Base-by-base conservation (phyloP, 2,888 invertebrate species). In the Molanna angustata region DNA sequence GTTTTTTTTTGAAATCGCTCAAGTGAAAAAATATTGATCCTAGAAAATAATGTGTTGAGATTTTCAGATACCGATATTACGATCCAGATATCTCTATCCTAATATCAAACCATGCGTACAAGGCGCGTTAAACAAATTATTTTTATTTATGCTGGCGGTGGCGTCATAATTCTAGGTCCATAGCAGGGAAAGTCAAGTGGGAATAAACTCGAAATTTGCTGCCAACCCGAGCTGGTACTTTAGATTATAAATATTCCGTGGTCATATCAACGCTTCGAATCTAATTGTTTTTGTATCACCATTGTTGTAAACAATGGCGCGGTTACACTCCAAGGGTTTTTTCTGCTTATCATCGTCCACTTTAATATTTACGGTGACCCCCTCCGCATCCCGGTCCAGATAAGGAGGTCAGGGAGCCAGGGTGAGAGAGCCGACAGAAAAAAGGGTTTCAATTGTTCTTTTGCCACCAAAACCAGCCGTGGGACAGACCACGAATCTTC, bases 261-360 rank as follows among this genome's bases (percentile, higher is more conserved):
- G n/a, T 35, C 45, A 43, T 57, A 57, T 57, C 57, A 40, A 47
- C 37, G 41, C 37, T 27, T 45, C 19, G 48, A 44, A 57, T 57
- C 57, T 57, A 54, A 57, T 57, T 57, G 57, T 57, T 57, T 57
- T 57, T 57, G 57, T 57, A 57, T 57, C 57, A 49, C 54, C 54
- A 52, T 57, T 57, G 54, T 54, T 57, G 54, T 57, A 57, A 57
- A 57, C 57, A 57, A 57, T 39, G 44, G 48, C 33, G 35, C 14
- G 33, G 14, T 46, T 45, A 37, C 27, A 19, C 44, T 54, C 43
- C 46, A 18, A 37, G 39, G 52, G 50, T n/a, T 41, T 44, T 41
- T 44, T 33, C 41, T 44, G 57, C 51, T 57, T 56, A 53, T 53
- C 50, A 39, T 35, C 37, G 42, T 33, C 22, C 7, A 14, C 41